Base-by-base conservation (phyloP, 2,113 vertebrate genomes). In the Sinocyclocheilus anophthalmus region DNA sequence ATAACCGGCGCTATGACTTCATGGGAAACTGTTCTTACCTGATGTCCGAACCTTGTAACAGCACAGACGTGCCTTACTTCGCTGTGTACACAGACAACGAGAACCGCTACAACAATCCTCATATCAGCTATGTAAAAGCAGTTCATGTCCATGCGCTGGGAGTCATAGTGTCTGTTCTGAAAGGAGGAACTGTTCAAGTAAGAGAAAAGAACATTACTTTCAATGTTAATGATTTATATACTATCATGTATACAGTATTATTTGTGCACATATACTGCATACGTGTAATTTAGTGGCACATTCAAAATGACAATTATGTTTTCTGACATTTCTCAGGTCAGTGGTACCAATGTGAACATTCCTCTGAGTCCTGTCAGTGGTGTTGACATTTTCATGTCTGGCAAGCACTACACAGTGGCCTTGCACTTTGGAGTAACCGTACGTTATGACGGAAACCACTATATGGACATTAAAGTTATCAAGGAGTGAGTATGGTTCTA, bases 21-120 rank as follows among this genome's bases (percentile, higher is more conserved):
- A 94, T 95, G 94, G 95, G 95, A n/a, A 96, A 94, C 92, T 95
- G 95, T 90, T 94, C 89, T 84, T 95, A 96, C 77, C 50, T 94
- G 76, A 93, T 96, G 91, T 91, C 94, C 10, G 70, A 86, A 61
- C 85, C 86, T 8, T 96, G 95, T 87, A 94, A 94, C 59, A 53
- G 37, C 67, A 94, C 93, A 5, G 33, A 63, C 26, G 81, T 94
- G 79, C 91, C 91, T 3, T 81, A 90, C 85, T 95, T 93, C 70
- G 91, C 92, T 73, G 93, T 96, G 75, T 91, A 94, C 83, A 77
- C 90, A 1, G 93, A 94, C 83, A 95, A 96, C 76, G 95, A 95
- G 91, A 89, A 95, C 75, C 94, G 95, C 69, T 92, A 77, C 75
- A 94, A 95, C 88, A 75, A 8, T 0, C 93, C 81, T 1, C 84